Conservation (phyloP, 2,797 vertebrate species). For the Salarias fasciatus region DNA sequence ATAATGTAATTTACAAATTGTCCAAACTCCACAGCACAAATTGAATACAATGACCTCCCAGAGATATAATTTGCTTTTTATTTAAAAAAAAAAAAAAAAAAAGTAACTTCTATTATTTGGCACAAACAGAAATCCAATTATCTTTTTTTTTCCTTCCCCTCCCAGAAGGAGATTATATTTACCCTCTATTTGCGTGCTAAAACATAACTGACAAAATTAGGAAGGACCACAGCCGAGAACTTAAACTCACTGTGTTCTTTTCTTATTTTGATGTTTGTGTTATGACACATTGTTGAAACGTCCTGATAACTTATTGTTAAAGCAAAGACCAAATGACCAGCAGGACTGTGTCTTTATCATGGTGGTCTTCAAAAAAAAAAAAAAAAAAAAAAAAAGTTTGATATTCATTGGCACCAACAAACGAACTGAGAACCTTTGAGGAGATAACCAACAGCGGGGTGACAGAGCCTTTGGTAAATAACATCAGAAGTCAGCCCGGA, state of each 20-base stretch:
- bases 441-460: constrained; percentile 12
- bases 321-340: constrained; percentile 18
- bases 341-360: constrained; percentile 33
- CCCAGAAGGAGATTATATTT: neutral
- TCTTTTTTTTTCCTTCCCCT: neutral
- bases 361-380: constrained; percentile 43
- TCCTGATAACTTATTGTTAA: constrained; percentile 11
- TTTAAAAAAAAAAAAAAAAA: too few species aligned
- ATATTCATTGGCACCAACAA: constrained; percentile 40
- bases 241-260: too few species aligned
- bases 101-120: too few species aligned
- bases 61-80: neutral
- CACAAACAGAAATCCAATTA: constrained; percentile 12
- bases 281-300: neutral
- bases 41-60: constrained; percentile 5
- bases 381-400: constrained; percentile 44
- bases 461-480: constrained; percentile 65
- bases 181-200: too few species aligned
- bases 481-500: constrained; percentile 57
- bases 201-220: too few species aligned
- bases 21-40: neutral
- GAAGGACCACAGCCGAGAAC: too few species aligned
- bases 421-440: constrained; percentile 3
- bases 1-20: neutral
- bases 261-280: too few species aligned